Evolutionary conservation across 2,797 vertebrate genomes (phyloP).

Genomic region (Macrochelys suwanniensis): DNA sequence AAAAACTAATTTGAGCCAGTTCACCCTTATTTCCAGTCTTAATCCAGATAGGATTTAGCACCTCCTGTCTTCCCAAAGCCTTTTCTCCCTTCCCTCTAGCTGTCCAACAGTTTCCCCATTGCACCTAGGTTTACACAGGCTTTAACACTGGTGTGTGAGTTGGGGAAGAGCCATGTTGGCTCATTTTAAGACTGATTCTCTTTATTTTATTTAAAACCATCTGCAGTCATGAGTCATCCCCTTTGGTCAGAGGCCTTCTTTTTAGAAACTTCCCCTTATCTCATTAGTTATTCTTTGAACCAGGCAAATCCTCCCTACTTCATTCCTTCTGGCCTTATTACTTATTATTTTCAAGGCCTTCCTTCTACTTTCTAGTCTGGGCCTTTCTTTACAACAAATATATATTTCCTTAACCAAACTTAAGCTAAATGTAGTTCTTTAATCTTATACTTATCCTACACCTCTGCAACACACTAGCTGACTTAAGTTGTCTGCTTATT

Average conservation of each 20-base stretch:
- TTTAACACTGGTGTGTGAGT: neutral
- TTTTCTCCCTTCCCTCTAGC: neutral
- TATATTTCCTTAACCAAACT: neutral
- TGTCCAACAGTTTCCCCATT: neutral
- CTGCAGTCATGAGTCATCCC: neutral
- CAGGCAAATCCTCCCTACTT: neutral
- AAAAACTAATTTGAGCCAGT: neutral
- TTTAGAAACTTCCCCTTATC: neutral
- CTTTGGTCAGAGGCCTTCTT: neutral
- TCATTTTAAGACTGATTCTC: neutral
- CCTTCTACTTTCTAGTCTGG: neutral
- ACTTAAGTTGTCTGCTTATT: neutral
- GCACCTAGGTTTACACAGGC: neutral
- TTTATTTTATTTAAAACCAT: neutral
- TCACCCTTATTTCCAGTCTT: neutral
- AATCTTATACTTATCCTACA: neutral
- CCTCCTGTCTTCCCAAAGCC: neutral
- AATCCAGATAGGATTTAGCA: neutral
- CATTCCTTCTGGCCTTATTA: neutral
- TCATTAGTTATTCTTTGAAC: neutral
- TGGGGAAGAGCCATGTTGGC: neutral
- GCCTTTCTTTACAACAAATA: neutral
- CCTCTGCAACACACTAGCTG: neutral
- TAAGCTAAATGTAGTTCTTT: neutral
- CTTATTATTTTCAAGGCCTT: neutral